A percentile compares a stretch with the other conserved stretches of the same genome.
Evolutionary conservation across 2,113 vertebrate genomes (phyloP).

Genomic region (Myiopsitta monachus): DNA sequence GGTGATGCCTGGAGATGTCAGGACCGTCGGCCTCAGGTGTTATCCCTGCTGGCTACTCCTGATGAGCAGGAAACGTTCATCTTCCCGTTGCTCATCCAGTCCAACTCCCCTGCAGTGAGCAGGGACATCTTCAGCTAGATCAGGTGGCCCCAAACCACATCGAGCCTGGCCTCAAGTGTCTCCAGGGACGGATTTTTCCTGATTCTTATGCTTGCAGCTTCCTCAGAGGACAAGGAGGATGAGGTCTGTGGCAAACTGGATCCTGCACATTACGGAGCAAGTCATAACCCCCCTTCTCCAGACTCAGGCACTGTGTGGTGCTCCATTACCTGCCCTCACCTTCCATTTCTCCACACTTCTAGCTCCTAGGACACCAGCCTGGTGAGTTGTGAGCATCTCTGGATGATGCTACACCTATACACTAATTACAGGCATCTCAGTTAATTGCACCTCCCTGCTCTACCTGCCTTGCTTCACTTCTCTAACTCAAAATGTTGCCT

Average conservation of each 20-base stretch:
- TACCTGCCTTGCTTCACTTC: background rate
- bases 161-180: too few species aligned
- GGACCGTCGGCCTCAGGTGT: rapidly evolving
- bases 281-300: background rate
- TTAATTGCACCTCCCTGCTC: background rate
- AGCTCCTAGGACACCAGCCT: background rate
- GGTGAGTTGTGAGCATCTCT: background rate
- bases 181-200: too few species aligned
- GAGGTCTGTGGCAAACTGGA: background rate
- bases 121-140: too few species aligned
- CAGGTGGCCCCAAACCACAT: too few species aligned
- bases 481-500: background rate
- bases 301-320: background rate
- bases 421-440: rapidly evolving
- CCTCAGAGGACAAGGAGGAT: background rate
- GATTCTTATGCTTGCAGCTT: background rate
- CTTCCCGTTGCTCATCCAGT: background rate
- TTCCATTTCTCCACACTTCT: background rate
- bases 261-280: background rate
- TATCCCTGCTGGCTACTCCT: background rate
- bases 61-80: background rate
- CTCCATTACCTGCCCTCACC: background rate
- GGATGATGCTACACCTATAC: background rate
- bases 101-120: too few species aligned
- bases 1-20: background rate